Base-by-base conservation (phyloP, 2,113 vertebrate species). In the Rostratula benghalensis region DNA sequence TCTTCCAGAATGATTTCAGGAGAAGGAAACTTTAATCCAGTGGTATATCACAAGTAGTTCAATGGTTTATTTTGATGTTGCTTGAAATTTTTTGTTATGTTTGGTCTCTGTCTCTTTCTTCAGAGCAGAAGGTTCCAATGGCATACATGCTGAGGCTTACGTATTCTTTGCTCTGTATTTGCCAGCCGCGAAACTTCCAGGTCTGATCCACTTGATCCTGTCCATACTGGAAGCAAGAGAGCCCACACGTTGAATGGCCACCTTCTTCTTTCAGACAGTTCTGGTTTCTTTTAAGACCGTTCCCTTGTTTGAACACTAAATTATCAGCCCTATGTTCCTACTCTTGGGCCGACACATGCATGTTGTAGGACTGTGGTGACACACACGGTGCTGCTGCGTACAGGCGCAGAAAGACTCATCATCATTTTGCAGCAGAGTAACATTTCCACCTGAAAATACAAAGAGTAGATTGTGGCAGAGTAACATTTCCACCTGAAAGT, bases 1-100 rank as follows among this genome's bases (percentile, higher is more conserved):
- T 91, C 64, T 74, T 89, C 61, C 85, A 96, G 82, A 83, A 41
- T 45, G 37, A 57, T 95, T 91, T 60, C 61, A 64, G 75, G 54
- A 93, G 65, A 54, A 70, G 54, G 82, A 96, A 95, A 87, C 63
- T 68, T 85, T 64, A 89, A 59, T 95, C 80, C 21, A 50, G 83
- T 74, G 53, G 39, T 54, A 57, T 87, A 78, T 53, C 89, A 67
- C 82, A 93, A 60, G 76, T 65, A 76, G 63, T 80, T 95, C 24
- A 25, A 0, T 45, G 48, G 83, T 95, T 56, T 9, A 2, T 84
- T 82, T 83, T 33, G 14, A 22, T 46, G 91, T 79, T 64, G 33
- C 37, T 39, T 19, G 48, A 74, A 24, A 27, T 13, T 28, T 81
- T 87, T 79, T 71, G 17, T 74, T 70, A 35, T 45, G 3, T 74